Conservation (phyloP, 2,113 vertebrate genomes). For the Recurvirostra avosetta region DNA sequence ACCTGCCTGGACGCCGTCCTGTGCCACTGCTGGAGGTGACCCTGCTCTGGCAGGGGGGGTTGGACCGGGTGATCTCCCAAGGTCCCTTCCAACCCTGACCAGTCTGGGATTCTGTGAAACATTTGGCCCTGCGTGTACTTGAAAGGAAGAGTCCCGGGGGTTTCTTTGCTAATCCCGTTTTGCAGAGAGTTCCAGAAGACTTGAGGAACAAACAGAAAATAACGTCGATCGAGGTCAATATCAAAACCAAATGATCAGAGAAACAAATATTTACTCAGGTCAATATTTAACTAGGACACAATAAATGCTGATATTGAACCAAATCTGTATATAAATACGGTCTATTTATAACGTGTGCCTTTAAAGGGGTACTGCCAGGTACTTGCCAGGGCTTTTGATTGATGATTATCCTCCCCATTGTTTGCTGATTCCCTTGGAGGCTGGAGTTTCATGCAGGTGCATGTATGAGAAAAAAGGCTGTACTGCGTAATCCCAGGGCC, state of each 20-base stretch:
- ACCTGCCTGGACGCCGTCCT: too few relatives aligned
- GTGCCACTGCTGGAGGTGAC: too few relatives aligned
- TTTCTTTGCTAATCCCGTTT: constrained; percentile 22
- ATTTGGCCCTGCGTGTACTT: neutral
- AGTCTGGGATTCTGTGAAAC: neutral
- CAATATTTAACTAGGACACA: constrained; percentile 73
- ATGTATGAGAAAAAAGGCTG: neutral
- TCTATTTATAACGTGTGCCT: constrained; percentile 54
- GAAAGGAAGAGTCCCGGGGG: neutral
- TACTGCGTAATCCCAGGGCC: neutral
- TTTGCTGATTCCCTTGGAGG: constrained; percentile 23
- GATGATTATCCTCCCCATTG: constrained; percentile 54
- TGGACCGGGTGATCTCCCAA: too few relatives aligned
- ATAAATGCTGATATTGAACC: constrained; percentile 72
- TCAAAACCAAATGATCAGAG: constrained; percentile 69
- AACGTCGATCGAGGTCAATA: constrained; percentile 58
- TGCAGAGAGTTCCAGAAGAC: constrained; percentile 66
- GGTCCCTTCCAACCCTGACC: too few relatives aligned
- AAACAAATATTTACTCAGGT: constrained; percentile 69
- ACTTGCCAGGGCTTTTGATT: constrained; percentile 11
- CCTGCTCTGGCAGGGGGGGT: too few relatives aligned
- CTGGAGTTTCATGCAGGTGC: constrained; percentile 40
- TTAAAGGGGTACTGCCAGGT: constrained; percentile 41
- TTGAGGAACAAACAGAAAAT: constrained; percentile 61
- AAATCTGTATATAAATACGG: constrained; percentile 55